These are phyloP conservation scores for Hemiprocne comata DNA, from an alignment of 2,113 vertebrate genomes.

Conservation along the genomic window DNA sequence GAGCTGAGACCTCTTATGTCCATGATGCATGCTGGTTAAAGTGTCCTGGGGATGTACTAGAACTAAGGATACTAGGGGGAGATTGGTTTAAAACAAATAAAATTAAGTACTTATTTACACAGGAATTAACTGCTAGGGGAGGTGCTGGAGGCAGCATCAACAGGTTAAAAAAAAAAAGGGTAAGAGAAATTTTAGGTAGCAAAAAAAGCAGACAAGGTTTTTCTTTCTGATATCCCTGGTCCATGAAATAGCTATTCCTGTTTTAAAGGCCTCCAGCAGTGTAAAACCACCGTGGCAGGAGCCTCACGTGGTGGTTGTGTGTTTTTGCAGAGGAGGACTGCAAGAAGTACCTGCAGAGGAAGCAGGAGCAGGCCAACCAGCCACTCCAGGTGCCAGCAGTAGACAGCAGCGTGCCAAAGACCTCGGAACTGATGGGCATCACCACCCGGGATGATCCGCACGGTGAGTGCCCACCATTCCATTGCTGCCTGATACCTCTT, in stretches of 20 bases:
- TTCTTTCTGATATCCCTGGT: neutral
- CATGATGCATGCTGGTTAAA: neutral
- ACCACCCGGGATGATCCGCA: slow-evolving; percentile 85
- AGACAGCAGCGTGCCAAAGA: slow-evolving; percentile 85
- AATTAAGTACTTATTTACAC: neutral
- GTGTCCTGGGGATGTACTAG: neutral
- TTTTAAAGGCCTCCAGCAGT: neutral
- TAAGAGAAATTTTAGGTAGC: neutral
- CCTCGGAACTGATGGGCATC: slow-evolving; percentile 74
- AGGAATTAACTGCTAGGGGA: neutral
- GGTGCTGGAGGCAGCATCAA: neutral
- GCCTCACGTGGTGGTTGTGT: neutral
- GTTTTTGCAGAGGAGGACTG: slow-evolving; percentile 84
- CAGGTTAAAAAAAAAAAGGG: neutral
- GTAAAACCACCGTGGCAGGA: neutral
- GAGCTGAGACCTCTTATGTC: neutral
- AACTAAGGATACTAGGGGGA: neutral
- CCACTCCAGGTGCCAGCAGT: slow-evolving; percentile 89
- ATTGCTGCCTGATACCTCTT: fast-evolving
- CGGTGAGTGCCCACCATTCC: slow-evolving; percentile 51
- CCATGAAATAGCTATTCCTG: neutral
- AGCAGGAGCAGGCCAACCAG: slow-evolving; percentile 63
- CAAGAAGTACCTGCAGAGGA: slow-evolving; percentile 79
- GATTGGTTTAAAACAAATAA: neutral
- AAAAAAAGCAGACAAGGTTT: neutral